Evolutionary conservation across 2,888 invertebrate species (phyloP).

Genomic region (Reticulitermes lucifugus): DNA sequence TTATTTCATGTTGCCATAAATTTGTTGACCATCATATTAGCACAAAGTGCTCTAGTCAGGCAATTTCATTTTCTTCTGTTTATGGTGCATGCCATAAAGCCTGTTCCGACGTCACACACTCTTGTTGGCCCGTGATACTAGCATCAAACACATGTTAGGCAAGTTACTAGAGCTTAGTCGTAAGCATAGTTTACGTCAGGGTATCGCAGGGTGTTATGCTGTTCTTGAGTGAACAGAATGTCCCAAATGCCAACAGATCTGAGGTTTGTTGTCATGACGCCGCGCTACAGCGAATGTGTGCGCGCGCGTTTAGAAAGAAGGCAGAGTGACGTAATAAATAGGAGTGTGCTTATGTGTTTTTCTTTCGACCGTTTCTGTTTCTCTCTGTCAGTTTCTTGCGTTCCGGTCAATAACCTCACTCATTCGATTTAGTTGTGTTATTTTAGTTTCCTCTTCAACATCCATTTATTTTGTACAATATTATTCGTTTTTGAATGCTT

Average conservation of each 20-base stretch:
- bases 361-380: not conserved
- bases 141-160: too few relatives aligned
- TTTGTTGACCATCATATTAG: too few relatives aligned
- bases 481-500: too few relatives aligned
- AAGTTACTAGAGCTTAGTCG: too few relatives aligned
- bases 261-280: not conserved
- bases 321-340: slow-evolving; percentile 6
- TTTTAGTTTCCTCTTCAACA: not conserved
- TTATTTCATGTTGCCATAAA: too few relatives aligned
- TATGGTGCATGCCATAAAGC: too few relatives aligned
- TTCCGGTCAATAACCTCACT: not conserved
- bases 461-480: too few relatives aligned
- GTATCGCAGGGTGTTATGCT: not conserved
- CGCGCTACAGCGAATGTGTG: not conserved
- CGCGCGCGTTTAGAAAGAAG: not conserved
- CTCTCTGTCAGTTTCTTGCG: not conserved
- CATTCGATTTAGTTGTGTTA: not conserved
- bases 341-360: not conserved
- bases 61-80: too few relatives aligned
- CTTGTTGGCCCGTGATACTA: too few relatives aligned
- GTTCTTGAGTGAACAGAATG: not conserved
- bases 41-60: too few relatives aligned
- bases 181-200: too few relatives aligned
- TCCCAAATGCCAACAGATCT: not conserved
- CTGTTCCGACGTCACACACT: too few relatives aligned